A percentile compares a stretch with the other conserved stretches of the same genome.
Evolutionary conservation across 2,113 vertebrate species (phyloP).

Genomic region (Macrotus californicus): DNA sequence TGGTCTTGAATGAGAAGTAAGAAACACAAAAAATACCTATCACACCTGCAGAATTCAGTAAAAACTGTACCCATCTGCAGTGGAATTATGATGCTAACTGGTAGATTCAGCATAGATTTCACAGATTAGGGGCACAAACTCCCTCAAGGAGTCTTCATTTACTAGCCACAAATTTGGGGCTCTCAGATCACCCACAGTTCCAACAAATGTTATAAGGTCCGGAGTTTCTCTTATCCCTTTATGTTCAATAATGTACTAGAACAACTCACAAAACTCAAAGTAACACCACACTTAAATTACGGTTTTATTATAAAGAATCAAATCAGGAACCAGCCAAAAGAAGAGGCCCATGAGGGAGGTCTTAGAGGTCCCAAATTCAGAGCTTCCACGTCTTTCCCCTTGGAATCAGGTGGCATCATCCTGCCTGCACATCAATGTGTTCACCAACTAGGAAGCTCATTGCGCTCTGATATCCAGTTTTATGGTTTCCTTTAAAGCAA

Average conservation of each 20-base stretch:
- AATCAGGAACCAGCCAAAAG: not conserved
- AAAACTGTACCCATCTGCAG: not conserved
- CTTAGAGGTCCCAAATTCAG: not conserved
- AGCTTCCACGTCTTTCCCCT: not conserved
- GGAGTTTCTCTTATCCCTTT: not conserved
- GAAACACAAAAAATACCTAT: rapidly evolving
- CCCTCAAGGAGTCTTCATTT: not conserved
- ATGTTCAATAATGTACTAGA: not conserved
- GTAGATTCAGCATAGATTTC: not conserved
- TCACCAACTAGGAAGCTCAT: not conserved
- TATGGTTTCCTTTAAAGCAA: not conserved
- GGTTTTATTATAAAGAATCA: not conserved
- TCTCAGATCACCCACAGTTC: not conserved
- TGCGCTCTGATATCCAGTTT: not conserved
- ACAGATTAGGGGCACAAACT: not conserved
- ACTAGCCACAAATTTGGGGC: not conserved
- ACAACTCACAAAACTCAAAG: not conserved
- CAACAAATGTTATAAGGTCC: not conserved
- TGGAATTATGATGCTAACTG: not conserved
- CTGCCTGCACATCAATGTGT: rapidly evolving
- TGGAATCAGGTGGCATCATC: not conserved
- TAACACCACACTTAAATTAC: not conserved
- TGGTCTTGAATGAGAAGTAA: not conserved
- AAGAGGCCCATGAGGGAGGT: rapidly evolving
- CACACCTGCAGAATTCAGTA: not conserved